A percentile compares a stretch with the other conserved stretches of the same genome.
Evolutionary conservation across 2,797 vertebrate species (phyloP).

Genomic region (Notamacropus eugenii): DNA sequence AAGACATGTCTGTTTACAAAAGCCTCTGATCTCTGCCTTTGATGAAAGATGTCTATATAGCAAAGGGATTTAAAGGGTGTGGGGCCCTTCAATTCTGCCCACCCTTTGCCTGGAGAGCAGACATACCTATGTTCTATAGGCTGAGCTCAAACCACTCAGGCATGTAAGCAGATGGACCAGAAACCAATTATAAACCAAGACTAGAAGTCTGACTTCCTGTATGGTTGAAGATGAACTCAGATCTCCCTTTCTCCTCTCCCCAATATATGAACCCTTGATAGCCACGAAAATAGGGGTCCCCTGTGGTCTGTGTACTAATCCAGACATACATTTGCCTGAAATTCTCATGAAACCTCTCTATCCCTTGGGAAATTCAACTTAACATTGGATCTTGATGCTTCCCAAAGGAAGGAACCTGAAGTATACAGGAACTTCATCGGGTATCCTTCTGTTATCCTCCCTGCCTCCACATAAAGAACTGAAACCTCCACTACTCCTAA

Average conservation of each 20-base stretch:
- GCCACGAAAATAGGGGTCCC: not conserved
- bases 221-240: not conserved
- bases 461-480: not conserved
- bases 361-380: not conserved
- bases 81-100: not conserved
- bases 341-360: not conserved
- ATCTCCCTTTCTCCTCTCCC: not conserved
- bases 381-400: not conserved
- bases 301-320: not conserved
- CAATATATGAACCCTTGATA: not conserved
- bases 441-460: not conserved
- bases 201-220: not conserved
- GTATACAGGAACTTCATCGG: not conserved
- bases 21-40: not conserved
- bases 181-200: not conserved
- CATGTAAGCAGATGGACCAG: not conserved
- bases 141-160: not conserved
- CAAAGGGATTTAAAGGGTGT: not conserved
- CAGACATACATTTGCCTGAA: not conserved
- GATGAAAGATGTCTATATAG: slow-evolving; percentile 56
- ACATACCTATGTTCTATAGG: not conserved
- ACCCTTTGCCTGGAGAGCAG: not conserved
- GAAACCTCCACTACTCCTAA: not conserved
- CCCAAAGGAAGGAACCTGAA: not conserved
- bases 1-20: slow-evolving; percentile 41